phyloP scores from a whole-genome alignment of 2,113 vertebrate genomes.

The Anguilla japonica region DNA sequence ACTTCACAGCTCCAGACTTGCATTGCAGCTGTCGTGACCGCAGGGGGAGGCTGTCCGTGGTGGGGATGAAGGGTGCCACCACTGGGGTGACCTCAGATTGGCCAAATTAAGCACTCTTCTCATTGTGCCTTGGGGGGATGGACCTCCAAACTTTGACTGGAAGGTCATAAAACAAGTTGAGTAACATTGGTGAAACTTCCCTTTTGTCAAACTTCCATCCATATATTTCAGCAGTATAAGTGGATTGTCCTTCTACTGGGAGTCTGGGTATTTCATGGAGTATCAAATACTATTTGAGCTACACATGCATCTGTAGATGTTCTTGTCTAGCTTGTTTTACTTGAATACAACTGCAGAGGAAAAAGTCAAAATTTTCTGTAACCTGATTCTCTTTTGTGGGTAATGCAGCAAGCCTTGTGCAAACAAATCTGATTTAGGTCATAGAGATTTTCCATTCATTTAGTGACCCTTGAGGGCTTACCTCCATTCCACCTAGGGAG shows the following conservation, averaged over 20 bases:
- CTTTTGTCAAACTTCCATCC: neutral
- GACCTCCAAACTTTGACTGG: constrained; percentile 2
- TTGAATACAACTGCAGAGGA: neutral
- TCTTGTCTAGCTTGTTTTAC: neutral
- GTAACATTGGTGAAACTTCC: neutral
- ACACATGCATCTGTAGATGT: neutral
- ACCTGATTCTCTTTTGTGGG: neutral
- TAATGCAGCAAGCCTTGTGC: neutral
- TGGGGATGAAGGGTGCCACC: neutral
- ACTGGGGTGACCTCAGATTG: neutral
- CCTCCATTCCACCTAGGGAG: neutral
- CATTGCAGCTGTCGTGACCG: constrained; percentile 21
- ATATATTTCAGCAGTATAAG: neutral
- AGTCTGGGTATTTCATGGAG: neutral
- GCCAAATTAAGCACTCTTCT: neutral
- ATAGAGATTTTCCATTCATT: neutral
- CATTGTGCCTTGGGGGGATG: neutral
- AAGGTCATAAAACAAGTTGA: constrained; percentile 30
- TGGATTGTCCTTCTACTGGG: no score
- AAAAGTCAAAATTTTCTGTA: neutral
- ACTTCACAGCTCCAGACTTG: constrained; percentile 57
- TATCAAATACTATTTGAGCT: neutral
- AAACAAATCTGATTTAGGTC: constrained; percentile 1
- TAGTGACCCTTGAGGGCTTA: neutral
- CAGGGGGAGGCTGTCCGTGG: neutral